Evolutionary conservation across 1,140 invertebrate species (phyloP).

Genomic region (Archivesica marissinica): DNA sequence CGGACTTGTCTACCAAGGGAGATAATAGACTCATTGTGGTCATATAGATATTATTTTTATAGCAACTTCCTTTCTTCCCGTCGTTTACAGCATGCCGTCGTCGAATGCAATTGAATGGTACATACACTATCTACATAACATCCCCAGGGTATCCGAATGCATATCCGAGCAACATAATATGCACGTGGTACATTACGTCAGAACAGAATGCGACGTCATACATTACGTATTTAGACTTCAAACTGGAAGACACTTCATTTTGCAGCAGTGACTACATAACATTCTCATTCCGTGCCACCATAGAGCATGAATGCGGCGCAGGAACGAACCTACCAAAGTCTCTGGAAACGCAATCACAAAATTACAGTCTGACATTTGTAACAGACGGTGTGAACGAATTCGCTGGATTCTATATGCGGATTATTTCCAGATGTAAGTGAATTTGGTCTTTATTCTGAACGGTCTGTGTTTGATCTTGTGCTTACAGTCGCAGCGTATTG

Average conservation of each 20-base stretch:
- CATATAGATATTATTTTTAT: too few species aligned
- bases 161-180: constrained; percentile 37
- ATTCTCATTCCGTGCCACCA: not conserved
- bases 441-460: too few species aligned
- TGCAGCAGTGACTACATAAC: constrained; percentile 25
- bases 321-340: constrained; percentile 1
- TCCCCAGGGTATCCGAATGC: constrained; percentile 4
- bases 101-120: not conserved
- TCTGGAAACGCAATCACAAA: not conserved
- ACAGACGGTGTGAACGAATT: constrained; percentile 32
- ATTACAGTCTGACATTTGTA: constrained; percentile 25
- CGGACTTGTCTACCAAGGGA: too few species aligned
- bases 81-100: constrained; percentile 1
- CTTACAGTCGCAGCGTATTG: too few species aligned
- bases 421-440: not conserved
- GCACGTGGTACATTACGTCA: constrained; percentile 10
- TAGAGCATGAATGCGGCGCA: not conserved
- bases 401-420: not conserved
- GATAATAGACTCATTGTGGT: too few species aligned
- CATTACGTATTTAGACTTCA: constrained; percentile 16
- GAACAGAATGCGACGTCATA: not conserved
- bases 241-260: constrained; percentile 9
- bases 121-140: not conserved
- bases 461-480: too few species aligned
- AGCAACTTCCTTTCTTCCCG: too few species aligned